Conservation (phyloP, 2,888 invertebrate species). For the Mantis religiosa region DNA sequence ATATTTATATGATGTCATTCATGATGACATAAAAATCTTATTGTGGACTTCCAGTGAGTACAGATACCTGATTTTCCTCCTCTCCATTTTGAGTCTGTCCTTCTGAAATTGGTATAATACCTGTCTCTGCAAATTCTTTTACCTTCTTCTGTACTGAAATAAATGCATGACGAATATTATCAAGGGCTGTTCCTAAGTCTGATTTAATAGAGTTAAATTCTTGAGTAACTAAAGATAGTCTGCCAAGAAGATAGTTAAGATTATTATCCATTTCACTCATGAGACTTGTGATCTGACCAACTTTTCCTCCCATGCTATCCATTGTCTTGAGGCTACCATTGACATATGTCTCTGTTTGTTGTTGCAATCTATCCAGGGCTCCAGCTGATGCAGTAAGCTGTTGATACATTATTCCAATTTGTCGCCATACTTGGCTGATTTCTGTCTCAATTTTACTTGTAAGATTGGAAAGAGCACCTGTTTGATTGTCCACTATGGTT, state of each 20-base stretch:
- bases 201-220: slow-evolving; percentile 79
- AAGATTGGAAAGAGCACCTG: slow-evolving; percentile 66
- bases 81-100: slow-evolving; percentile 35
- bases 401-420: slow-evolving; percentile 83
- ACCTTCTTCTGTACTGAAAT: slow-evolving; percentile 55
- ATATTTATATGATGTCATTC: not conserved
- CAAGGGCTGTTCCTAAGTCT: slow-evolving; percentile 68
- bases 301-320: slow-evolving; percentile 75
- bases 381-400: slow-evolving; percentile 73
- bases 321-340: slow-evolving; percentile 73
- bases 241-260: slow-evolving; percentile 75
- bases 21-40: not conserved
- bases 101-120: slow-evolving; percentile 46
- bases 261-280: slow-evolving; percentile 77
- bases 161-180: slow-evolving; percentile 64
- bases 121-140: slow-evolving; percentile 42
- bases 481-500: slow-evolving; percentile 67
- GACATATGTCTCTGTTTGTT: slow-evolving; percentile 73
- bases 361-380: slow-evolving; percentile 69
- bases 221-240: slow-evolving; percentile 73
- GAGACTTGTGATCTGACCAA: slow-evolving; percentile 68
- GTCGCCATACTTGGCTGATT: slow-evolving; percentile 83
- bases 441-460: slow-evolving; percentile 74
- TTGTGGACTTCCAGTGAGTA: not conserved
- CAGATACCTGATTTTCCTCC: slow-evolving; percentile 17